These are phyloP conservation scores for Capromys pilorides DNA, from an alignment of 2,797 vertebrate species.

Conservation along the genomic window DNA sequence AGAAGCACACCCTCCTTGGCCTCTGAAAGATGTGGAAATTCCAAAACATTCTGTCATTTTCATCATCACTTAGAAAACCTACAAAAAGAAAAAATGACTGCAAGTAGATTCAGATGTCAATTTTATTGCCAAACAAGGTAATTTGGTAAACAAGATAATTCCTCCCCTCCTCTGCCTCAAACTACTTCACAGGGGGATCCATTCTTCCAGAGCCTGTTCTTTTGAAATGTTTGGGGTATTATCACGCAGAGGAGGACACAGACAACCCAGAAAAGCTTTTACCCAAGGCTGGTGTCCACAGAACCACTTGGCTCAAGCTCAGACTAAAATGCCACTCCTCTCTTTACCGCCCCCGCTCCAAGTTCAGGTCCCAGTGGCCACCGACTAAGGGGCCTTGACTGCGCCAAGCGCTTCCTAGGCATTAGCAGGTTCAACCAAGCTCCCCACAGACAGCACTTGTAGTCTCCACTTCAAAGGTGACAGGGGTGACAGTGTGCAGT, in stretches of 20 bases:
- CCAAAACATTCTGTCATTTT: slow-evolving; percentile 35
- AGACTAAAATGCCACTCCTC: not conserved
- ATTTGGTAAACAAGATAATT: slow-evolving; percentile 33
- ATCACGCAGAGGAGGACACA: not conserved
- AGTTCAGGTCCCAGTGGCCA: not conserved
- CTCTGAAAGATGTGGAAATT: not conserved
- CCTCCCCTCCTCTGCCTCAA: not conserved
- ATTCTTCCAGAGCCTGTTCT: slow-evolving; percentile 5
- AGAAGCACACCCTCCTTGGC: not conserved
- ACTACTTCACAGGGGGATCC: not conserved
- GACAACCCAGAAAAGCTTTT: not conserved
- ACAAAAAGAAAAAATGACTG: slow-evolving; percentile 32
- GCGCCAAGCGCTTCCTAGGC: not conserved
- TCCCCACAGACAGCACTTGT: too few species aligned
- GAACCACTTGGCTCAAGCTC: not conserved
- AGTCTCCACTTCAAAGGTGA: too few species aligned
- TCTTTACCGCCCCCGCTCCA: not conserved
- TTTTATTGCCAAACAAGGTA: slow-evolving; percentile 69
- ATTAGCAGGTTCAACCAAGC: not conserved
- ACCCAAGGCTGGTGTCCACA: not conserved
- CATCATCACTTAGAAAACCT: not conserved
- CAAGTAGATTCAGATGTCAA: slow-evolving; percentile 19
- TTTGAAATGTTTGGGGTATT: not conserved
- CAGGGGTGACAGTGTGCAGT: too few species aligned
- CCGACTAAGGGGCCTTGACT: too few species aligned